phyloP scores from a whole-genome alignment of 1,140 invertebrate species.

The Cheumatopsyche charites region DNA sequence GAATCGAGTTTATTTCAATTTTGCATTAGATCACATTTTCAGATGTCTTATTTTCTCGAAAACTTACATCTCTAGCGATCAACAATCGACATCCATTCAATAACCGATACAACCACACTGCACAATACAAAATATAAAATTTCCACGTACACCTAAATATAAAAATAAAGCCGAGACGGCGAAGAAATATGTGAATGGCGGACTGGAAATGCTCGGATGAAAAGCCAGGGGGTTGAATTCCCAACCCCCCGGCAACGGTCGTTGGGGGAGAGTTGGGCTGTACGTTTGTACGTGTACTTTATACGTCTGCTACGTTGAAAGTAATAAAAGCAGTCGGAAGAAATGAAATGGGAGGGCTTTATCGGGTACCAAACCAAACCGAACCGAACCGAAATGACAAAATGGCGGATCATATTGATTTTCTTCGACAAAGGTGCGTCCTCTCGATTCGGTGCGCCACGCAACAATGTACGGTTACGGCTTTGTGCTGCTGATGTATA shows the following conservation, averaged over 20 bases:
- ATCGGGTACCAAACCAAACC: conserved; percentile 48
- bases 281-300: conserved; percentile 8
- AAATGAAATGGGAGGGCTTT: conserved; percentile 48
- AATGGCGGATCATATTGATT: conserved; percentile 49
- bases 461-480: not conserved
- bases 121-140: no score
- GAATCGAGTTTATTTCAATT: no score
- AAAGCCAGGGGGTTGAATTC: not conserved
- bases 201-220: conserved; percentile 11
- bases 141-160: not conserved
- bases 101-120: no score
- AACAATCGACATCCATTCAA: no score
- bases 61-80: no score
- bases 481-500: conserved; percentile 2
- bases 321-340: conserved; percentile 49
- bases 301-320: conserved; percentile 36
- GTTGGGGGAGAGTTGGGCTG: conserved; percentile 6
- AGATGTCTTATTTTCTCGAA: no score
- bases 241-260: not conserved
- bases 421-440: conserved; percentile 43
- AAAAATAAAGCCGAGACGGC: not conserved
- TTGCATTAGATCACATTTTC: no score
- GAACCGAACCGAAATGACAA: conserved; percentile 49
- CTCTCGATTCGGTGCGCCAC: conserved; percentile 12
- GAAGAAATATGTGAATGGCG: conserved; percentile 6